Conservation (phyloP, 2,888 invertebrate genomes). For the Polia nebulosa region DNA sequence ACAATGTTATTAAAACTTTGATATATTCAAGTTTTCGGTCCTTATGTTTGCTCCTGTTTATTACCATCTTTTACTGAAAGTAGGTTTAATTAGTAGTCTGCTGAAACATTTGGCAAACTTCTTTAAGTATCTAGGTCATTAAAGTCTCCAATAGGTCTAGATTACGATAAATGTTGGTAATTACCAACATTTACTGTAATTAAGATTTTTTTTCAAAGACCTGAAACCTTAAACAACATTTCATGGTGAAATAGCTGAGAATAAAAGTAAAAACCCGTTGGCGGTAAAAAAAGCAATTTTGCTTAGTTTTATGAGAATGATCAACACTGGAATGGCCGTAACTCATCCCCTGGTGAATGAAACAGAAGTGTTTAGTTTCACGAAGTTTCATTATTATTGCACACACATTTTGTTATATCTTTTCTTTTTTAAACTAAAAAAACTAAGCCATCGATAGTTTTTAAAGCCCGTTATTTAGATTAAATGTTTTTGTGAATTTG, state of each 20-base stretch:
- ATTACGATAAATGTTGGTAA: too few relatives aligned
- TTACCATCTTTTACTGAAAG: slow-evolving; percentile 21
- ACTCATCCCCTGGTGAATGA: slow-evolving; percentile 34
- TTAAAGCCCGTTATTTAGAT: slow-evolving; percentile 7
- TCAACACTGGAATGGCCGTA: slow-evolving; percentile 57
- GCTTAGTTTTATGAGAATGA: slow-evolving; percentile 63
- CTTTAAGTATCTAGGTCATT: slow-evolving; percentile 1
- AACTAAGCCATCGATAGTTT: slow-evolving; percentile 2
- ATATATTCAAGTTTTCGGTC: slow-evolving; percentile 32
- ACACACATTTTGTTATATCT: slow-evolving; percentile 5
- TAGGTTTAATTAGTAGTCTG: slow-evolving; percentile 32
- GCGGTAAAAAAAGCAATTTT: slow-evolving; percentile 66
- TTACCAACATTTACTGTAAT: too few relatives aligned
- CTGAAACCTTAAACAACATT: neutral
- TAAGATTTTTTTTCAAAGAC: too few relatives aligned
- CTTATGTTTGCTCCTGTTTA: slow-evolving; percentile 36
- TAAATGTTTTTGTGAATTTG: slow-evolving; percentile 14
- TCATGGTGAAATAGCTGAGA: neutral
- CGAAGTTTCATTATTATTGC: slow-evolving; percentile 18
- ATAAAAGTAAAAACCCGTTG: slow-evolving; percentile 7
- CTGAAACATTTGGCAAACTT: slow-evolving; percentile 2
- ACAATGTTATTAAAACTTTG: slow-evolving; percentile 55
- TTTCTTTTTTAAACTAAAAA: slow-evolving; percentile 9
- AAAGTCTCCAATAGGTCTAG: slow-evolving; percentile 9
- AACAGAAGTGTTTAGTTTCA: slow-evolving; percentile 24